Evolutionary conservation across 2,888 invertebrate genomes (phyloP).

Genomic region (Drosophila greeni): DNA sequence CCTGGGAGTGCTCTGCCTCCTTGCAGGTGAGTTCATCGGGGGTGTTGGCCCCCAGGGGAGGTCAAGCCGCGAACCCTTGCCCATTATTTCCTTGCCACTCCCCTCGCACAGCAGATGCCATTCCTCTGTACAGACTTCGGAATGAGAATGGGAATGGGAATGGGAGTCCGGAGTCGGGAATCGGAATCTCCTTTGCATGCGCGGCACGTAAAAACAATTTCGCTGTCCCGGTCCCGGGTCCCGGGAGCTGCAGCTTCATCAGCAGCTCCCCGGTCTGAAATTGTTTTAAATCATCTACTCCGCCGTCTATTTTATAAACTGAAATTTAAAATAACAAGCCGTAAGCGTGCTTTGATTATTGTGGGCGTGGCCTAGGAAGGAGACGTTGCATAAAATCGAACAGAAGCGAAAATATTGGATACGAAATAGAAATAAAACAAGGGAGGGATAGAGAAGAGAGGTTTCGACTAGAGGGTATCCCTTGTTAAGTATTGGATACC

Average conservation of each 20-base stretch:
- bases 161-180: not conserved
- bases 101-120: conserved; percentile 4
- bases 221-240: conserved; percentile 31
- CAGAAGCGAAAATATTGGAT: conserved; percentile 8
- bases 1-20: conserved; percentile 41
- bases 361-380: conserved; percentile 32
- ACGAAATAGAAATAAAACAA: conserved; percentile 7
- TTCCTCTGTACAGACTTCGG: not conserved
- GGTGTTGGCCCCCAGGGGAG: not conserved
- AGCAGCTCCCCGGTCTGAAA: conserved; percentile 31
- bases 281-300: conserved; percentile 61
- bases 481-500: not conserved
- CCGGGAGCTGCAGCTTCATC: conserved; percentile 25
- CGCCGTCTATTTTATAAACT: conserved; percentile 48
- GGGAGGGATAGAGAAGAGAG: not conserved
- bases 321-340: conserved; percentile 63
- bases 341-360: conserved; percentile 54
- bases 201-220: conserved; percentile 62
- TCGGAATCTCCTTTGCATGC: conserved; percentile 37
- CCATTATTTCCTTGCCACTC: not conserved
- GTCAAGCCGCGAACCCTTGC: conserved; percentile 3
- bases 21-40: conserved; percentile 48
- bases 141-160: not conserved
- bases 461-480: not conserved
- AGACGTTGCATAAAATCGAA: conserved; percentile 5